Evolutionary conservation across 2,888 invertebrate species (phyloP).

Genomic region (Antheraea yamamai): DNA sequence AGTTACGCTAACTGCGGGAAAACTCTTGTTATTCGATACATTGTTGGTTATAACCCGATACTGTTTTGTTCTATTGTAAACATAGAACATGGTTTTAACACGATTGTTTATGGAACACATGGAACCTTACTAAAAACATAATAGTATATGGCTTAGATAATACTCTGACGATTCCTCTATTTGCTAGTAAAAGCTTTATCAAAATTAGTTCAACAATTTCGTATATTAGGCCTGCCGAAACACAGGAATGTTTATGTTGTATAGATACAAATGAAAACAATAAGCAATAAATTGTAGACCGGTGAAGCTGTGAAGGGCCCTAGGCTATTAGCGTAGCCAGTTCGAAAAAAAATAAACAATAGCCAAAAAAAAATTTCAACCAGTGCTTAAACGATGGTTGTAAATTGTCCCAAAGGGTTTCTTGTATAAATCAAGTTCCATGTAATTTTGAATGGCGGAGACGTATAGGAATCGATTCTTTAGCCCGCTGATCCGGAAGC

Average conservation of each 20-base stretch:
- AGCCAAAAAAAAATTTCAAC: conserved; percentile 8
- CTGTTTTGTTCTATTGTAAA: conserved; percentile 18
- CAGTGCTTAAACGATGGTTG: conserved; percentile 27
- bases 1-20: conserved; percentile 40
- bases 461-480: conserved; percentile 46
- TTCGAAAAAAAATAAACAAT: neutral
- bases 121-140: too few relatives aligned
- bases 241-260: too few relatives aligned
- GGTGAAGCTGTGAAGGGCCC: too few relatives aligned
- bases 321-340: too few relatives aligned
- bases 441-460: conserved; percentile 44
- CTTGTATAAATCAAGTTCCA: conserved; percentile 52
- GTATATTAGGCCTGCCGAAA: too few relatives aligned
- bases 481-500: conserved; percentile 43
- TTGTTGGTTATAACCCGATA: conserved; percentile 31
- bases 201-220: too few relatives aligned
- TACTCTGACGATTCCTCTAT: too few relatives aligned
- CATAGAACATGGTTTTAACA: neutral
- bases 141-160: too few relatives aligned
- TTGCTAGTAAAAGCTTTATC: too few relatives aligned
- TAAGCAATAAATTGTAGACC: too few relatives aligned
- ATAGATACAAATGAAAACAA: too few relatives aligned
- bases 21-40: conserved; percentile 44
- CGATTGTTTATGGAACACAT: neutral
- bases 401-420: conserved; percentile 46